Percentiles rank a stretch among this genome's conserved stretches.
Evolutionary conservation across 2,113 vertebrate genomes (phyloP).

Genomic region (Petrocephalus zakoni): DNA sequence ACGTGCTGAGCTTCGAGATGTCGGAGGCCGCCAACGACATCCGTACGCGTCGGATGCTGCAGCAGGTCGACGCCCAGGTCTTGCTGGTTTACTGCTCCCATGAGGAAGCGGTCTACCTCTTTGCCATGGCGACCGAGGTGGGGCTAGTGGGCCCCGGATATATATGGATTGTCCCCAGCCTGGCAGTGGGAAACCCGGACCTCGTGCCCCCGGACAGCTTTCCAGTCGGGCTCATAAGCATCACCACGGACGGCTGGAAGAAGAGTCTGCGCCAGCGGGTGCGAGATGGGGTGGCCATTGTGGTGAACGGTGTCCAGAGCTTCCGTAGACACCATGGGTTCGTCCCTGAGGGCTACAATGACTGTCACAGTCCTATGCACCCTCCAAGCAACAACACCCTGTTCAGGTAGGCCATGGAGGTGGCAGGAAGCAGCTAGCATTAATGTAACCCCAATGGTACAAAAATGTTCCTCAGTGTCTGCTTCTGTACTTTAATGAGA

Average conservation of each 20-base stretch:
- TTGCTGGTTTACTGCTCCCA: constrained; percentile 86
- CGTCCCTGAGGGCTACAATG: constrained; percentile 71
- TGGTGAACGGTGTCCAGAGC: constrained; percentile 80
- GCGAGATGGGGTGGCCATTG: constrained; percentile 86
- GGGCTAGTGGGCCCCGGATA: constrained; percentile 87
- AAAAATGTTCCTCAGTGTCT: background rate
- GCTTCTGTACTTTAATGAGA: background rate
- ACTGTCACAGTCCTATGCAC: constrained; percentile 66
- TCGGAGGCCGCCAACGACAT: constrained; percentile 69
- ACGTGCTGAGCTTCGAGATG: constrained; percentile 86
- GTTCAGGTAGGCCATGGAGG: constrained; percentile 72
- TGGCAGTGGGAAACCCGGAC: constrained; percentile 84
- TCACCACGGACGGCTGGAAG: constrained; percentile 90
- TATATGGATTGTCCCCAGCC: constrained; percentile 87
- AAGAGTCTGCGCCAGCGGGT: constrained; percentile 87
- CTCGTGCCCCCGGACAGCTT: constrained; percentile 71
- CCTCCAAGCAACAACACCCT: constrained; percentile 64
- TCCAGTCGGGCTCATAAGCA: constrained; percentile 85
- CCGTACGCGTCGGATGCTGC: constrained; percentile 72
- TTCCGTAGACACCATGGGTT: constrained; percentile 72
- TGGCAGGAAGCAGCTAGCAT: background rate
- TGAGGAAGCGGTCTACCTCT: constrained; percentile 86
- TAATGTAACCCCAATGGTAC: background rate
- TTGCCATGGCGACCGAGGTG: constrained; percentile 73
- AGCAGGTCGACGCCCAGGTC: constrained; percentile 88